Conservation (phyloP, 2,888 invertebrate species). For the Mylabris sibirica region DNA sequence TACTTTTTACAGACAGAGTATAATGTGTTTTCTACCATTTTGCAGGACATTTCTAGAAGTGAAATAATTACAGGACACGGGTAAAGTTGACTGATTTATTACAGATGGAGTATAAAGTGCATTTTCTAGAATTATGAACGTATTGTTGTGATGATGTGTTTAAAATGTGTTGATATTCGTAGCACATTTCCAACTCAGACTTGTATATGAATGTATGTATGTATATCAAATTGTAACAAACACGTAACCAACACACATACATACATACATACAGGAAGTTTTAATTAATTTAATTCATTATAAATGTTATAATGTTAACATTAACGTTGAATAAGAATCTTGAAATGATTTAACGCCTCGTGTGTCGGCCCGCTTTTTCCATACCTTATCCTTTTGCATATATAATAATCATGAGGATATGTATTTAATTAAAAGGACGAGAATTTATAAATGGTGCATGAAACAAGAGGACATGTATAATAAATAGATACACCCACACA, state of each 20-base stretch:
- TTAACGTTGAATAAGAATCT: neutral
- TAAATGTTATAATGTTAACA: slow-evolving; percentile 20
- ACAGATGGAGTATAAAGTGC: neutral
- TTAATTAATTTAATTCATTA: slow-evolving; percentile 34
- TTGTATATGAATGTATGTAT: slow-evolving; percentile 24
- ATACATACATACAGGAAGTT: slow-evolving; percentile 29
- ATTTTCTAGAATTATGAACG: too few species aligned
- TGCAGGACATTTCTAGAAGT: neutral
- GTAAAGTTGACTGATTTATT: neutral
- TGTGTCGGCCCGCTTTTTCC: slow-evolving; percentile 1
- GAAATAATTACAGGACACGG: neutral
- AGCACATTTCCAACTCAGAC: neutral
- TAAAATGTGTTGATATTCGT: slow-evolving; percentile 17
- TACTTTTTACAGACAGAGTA: too few species aligned
- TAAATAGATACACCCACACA: neutral
- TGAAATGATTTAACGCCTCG: slow-evolving; percentile 1
- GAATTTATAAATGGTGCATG: slow-evolving; percentile 12
- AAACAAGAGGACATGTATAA: slow-evolving; percentile 1
- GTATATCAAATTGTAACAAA: slow-evolving; percentile 31
- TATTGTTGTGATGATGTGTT: slow-evolving; percentile 7
- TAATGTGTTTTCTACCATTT: too few species aligned
- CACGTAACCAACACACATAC: slow-evolving; percentile 23
- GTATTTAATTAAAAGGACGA: slow-evolving; percentile 12
- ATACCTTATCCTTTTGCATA: neutral
- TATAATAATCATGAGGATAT: neutral